phyloP scores from a whole-genome alignment of 2,888 invertebrate species.

The Parnassius apollo region DNA sequence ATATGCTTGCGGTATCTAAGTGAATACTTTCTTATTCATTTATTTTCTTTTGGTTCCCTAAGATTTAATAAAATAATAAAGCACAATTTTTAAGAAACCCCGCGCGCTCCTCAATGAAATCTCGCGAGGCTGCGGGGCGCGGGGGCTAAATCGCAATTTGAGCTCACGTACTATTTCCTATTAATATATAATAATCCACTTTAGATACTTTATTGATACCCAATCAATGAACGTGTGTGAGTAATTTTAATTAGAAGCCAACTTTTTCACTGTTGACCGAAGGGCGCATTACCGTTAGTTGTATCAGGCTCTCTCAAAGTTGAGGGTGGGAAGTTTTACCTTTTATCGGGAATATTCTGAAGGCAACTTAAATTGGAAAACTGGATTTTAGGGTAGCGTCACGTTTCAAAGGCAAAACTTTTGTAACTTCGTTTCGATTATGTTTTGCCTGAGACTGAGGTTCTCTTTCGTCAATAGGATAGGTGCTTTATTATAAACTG shows the following conservation, averaged over 20 bases:
- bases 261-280: conserved; percentile 21
- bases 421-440: conserved; percentile 30
- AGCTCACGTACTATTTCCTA: too few species aligned
- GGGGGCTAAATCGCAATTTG: too few species aligned
- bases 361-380: conserved; percentile 54
- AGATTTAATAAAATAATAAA: too few species aligned
- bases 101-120: too few species aligned
- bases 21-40: too few species aligned
- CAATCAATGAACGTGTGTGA: conserved; percentile 1
- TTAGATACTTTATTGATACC: too few species aligned
- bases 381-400: conserved; percentile 35
- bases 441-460: conserved; percentile 21
- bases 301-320: conserved; percentile 26
- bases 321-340: conserved; percentile 36
- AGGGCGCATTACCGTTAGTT: conserved; percentile 26
- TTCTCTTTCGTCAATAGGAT: conserved; percentile 24
- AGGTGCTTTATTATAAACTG: background rate
- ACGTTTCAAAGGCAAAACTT: conserved; percentile 39
- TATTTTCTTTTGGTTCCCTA: too few species aligned
- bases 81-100: too few species aligned
- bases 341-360: conserved; percentile 47
- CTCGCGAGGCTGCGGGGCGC: too few species aligned
- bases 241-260: conserved; percentile 18
- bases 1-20: too few species aligned
- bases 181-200: too few species aligned